phyloP scores from a whole-genome alignment of 2,888 invertebrate species.

The Sialis fuliginosa region DNA sequence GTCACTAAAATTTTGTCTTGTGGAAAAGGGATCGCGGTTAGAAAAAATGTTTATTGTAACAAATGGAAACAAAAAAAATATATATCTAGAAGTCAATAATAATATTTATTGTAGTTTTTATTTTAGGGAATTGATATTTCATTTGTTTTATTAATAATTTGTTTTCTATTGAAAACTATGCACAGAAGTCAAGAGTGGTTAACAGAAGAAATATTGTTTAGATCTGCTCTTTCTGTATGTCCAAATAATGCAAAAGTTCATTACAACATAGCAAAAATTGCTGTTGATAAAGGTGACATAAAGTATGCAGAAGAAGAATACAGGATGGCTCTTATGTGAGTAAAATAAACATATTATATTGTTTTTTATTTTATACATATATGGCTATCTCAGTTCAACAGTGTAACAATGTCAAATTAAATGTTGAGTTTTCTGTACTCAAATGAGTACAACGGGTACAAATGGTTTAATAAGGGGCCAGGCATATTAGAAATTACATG shows the following conservation, averaged over 20 bases:
- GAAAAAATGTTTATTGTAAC: too few relatives aligned
- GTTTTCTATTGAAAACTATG: slow-evolving; percentile 28
- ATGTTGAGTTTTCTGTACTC: too few relatives aligned
- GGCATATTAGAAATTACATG: too few relatives aligned
- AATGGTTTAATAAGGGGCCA: too few relatives aligned
- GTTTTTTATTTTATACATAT: too few relatives aligned
- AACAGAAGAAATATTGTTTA: slow-evolving; percentile 59
- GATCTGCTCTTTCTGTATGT: slow-evolving; percentile 69
- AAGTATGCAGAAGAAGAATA: slow-evolving; percentile 61
- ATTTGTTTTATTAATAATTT: slow-evolving; percentile 10
- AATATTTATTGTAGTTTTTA: slow-evolving; percentile 11
- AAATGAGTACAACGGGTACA: too few relatives aligned
- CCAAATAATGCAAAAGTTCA: slow-evolving; percentile 86
- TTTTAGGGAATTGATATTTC: slow-evolving; percentile 10
- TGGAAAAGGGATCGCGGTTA: too few relatives aligned
- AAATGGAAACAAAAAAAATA: too few relatives aligned
- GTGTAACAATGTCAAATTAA: too few relatives aligned
- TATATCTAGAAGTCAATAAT: too few relatives aligned
- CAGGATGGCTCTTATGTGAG: slow-evolving; percentile 50
- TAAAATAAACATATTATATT: neutral
- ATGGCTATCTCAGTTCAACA: too few relatives aligned
- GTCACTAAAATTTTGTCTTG: too few relatives aligned
- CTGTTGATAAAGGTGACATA: slow-evolving; percentile 53
- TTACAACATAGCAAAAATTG: slow-evolving; percentile 84
- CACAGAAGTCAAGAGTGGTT: slow-evolving; percentile 64